Percentiles rank a stretch among this genome's conserved stretches.
Evolutionary conservation across 2,113 vertebrate species (phyloP).

Genomic region (Burhinus oedicnemus): DNA sequence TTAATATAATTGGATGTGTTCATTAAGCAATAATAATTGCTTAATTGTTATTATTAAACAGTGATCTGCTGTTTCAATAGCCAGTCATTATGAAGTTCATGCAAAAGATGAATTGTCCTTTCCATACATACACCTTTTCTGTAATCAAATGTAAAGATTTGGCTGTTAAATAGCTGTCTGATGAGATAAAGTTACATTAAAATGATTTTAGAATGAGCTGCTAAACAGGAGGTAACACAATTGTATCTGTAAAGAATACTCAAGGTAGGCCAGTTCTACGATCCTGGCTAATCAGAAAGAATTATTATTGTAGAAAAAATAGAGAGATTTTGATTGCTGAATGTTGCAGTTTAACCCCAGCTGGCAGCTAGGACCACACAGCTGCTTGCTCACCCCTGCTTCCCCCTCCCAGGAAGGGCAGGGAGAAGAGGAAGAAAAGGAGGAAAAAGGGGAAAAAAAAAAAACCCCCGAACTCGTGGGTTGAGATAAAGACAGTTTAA

Average conservation of each 20-base stretch:
- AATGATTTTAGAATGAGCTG: background rate
- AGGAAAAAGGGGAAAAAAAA: background rate
- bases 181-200: background rate
- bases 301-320: background rate
- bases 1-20: background rate
- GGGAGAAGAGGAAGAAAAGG: background rate
- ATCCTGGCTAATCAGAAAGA: background rate
- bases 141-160: background rate
- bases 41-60: background rate
- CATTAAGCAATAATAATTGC: background rate
- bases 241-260: background rate
- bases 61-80: background rate
- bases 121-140: background rate
- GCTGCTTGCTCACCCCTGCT: background rate
- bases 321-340: background rate
- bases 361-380: background rate
- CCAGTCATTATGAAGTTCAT: background rate
- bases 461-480: background rate
- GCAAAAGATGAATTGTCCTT: background rate
- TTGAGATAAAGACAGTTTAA: background rate
- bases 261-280: background rate
- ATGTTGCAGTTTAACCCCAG: background rate
- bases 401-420: background rate
- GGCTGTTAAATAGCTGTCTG: background rate
- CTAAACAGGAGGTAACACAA: background rate